Evolutionary conservation across 2,113 vertebrate genomes (phyloP).

Genomic region (Procavia capensis): DNA sequence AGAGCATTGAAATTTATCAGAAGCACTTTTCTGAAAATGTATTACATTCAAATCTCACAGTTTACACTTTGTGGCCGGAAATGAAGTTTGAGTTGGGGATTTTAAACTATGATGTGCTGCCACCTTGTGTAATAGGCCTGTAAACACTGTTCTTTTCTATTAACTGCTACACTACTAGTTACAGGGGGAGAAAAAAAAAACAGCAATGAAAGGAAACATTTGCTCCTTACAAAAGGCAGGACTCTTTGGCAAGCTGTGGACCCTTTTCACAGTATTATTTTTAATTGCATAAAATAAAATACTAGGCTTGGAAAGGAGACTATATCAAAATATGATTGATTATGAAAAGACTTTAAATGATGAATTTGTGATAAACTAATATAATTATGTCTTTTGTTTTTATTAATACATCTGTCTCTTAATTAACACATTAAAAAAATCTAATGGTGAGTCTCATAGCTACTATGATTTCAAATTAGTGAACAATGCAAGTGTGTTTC

Average conservation of each 20-base stretch:
- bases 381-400: neutral
- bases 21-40: neutral
- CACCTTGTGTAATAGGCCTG: constrained; percentile 63
- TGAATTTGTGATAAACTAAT: neutral
- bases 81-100: neutral
- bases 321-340: neutral
- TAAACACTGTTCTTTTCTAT: neutral
- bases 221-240: neutral
- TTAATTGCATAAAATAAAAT: constrained; percentile 17
- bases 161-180: neutral
- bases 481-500: neutral
- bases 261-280: neutral
- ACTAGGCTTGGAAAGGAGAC: neutral
- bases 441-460: neutral
- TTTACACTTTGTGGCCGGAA: neutral
- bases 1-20: neutral
- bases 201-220: neutral
- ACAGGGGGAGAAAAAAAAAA: too few species aligned
- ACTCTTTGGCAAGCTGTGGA: neutral
- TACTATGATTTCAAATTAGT: neutral
- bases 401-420: neutral
- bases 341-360: neutral
- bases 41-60: neutral
- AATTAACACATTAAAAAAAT: constrained; percentile 14
- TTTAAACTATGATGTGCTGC: constrained; percentile 64